phyloP scores from a whole-genome alignment of 2,113 vertebrate species.

The Anhinga rufa region DNA sequence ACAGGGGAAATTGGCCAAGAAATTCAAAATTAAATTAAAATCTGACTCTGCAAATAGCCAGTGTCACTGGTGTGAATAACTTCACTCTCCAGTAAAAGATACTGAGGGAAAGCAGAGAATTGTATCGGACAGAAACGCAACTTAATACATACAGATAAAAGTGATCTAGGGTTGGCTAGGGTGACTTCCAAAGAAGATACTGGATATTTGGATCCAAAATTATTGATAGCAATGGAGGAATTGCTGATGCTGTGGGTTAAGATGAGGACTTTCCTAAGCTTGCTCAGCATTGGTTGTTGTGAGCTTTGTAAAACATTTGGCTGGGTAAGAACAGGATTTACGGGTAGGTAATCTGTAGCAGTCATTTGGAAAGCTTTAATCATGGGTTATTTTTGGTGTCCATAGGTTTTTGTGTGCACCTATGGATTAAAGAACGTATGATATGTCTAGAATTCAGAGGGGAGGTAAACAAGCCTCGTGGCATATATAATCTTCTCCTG shows the following conservation, averaged over 20 bases:
- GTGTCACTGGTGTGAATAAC: not conserved
- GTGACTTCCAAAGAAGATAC: not conserved
- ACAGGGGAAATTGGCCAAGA: not conserved
- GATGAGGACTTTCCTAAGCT: not conserved
- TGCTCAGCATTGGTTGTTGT: not conserved
- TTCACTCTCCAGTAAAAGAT: not conserved
- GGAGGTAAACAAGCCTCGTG: not conserved
- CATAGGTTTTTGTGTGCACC: not conserved
- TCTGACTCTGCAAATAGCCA: slow-evolving; percentile 29
- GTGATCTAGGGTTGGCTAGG: not conserved
- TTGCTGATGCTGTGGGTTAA: not conserved
- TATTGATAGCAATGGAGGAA: not conserved
- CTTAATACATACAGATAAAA: not conserved
- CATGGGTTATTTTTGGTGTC: not conserved
- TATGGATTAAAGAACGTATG: not conserved
- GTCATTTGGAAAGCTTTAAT: slow-evolving; percentile 15
- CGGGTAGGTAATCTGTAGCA: not conserved
- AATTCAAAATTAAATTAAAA: slow-evolving; percentile 37
- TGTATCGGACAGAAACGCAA: not conserved
- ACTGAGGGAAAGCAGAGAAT: not conserved
- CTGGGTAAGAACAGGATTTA: slow-evolving; percentile 1
- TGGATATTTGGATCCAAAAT: not conserved
- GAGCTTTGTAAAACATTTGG: not conserved
- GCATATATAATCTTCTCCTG: not conserved
- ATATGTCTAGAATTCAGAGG: not conserved